Percentiles rank a stretch among this genome's conserved stretches.
Evolutionary conservation across 2,888 invertebrate genomes (phyloP).

Genomic region (Morpho helenor): DNA sequence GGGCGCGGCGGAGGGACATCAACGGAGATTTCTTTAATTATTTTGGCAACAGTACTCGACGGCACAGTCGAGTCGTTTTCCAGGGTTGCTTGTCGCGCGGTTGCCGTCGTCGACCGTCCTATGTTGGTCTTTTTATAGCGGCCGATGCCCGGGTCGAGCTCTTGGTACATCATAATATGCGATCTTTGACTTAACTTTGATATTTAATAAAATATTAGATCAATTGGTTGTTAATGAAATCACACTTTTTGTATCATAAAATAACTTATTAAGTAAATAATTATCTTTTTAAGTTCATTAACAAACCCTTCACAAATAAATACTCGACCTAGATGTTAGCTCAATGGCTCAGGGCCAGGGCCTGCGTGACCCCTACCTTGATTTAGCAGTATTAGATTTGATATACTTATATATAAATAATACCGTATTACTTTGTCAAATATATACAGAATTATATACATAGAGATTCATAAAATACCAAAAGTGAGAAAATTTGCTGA

Average conservation of each 20-base stretch:
- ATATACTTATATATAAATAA: too few species aligned
- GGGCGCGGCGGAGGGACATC: slow-evolving; percentile 81
- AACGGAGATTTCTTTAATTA: slow-evolving; percentile 86
- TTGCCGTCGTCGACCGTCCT: slow-evolving; percentile 65
- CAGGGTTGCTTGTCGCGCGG: slow-evolving; percentile 78
- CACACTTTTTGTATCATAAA: slow-evolving; percentile 1
- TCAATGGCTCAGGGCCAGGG: slow-evolving; percentile 27
- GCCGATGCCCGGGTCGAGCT: slow-evolving; percentile 73
- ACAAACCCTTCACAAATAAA: slow-evolving; percentile 7
- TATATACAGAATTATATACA: too few species aligned
- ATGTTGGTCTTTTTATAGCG: slow-evolving; percentile 79
- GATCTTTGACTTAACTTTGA: slow-evolving; percentile 30
- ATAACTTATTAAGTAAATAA: not conserved
- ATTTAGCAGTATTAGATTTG: slow-evolving; percentile 13
- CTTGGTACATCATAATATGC: slow-evolving; percentile 49
- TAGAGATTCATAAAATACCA: too few species aligned
- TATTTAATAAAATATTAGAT: slow-evolving; percentile 4
- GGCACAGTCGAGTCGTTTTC: slow-evolving; percentile 77
- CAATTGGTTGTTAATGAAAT: not conserved
- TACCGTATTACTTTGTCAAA: not conserved
- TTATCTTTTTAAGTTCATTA: slow-evolving; percentile 3
- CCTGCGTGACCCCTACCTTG: slow-evolving; percentile 28
- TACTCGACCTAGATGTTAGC: slow-evolving; percentile 18
- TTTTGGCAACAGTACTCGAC: slow-evolving; percentile 85
- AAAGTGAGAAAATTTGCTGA: too few species aligned